Base-by-base conservation (phyloP, 2,888 invertebrate species). In the Helicoverpa assulta region DNA sequence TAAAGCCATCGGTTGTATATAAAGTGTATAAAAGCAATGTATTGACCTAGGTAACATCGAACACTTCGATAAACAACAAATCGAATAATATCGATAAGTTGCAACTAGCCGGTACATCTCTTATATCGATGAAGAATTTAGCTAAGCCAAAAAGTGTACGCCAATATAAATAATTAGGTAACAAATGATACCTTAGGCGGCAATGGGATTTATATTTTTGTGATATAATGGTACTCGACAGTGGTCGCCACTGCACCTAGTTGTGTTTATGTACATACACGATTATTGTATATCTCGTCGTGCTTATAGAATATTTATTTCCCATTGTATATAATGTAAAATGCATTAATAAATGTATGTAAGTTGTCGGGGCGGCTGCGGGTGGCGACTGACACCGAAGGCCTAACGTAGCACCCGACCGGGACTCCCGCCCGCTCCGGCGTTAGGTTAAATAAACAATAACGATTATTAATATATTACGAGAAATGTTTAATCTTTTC, bases 311-410 rank as follows among this genome's bases (percentile, higher is more conserved):
- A 87, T 94, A 95, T 95, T 94, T 95, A 94, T 95, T 94, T 94
- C 93, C 91, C 92, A 91, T 93, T 95, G 95, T 95, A 95, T 94
- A 95, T 95, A 95, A 93, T 94, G 94, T 94, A 91, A 92, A 93
- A 92, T 93, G 78, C 78, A 76, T 83, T 85, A 82, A 73, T 82
- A 69, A 78, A 73, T 78, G 76, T 76, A 75, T 80, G 73, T 85
- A 81, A 86, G 84, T 61, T 77, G 72, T 80, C 81, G 85, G 82
- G 86, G 80, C 69, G 86, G 86, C 87, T 84, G 87, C 80, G 73
- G 79, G 76, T 74, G 59, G 56, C 57, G 70, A 62, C 63, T 83
- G 80, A 87, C 87, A 88, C 54, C 59, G 63, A 68, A 74, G 89
- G 90, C 90, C 90, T 90, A 89, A 87, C 82, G 59, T 67, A 76